phyloP scores from a whole-genome alignment of 2,113 vertebrate genomes.

The Nannobrachium achirus region DNA sequence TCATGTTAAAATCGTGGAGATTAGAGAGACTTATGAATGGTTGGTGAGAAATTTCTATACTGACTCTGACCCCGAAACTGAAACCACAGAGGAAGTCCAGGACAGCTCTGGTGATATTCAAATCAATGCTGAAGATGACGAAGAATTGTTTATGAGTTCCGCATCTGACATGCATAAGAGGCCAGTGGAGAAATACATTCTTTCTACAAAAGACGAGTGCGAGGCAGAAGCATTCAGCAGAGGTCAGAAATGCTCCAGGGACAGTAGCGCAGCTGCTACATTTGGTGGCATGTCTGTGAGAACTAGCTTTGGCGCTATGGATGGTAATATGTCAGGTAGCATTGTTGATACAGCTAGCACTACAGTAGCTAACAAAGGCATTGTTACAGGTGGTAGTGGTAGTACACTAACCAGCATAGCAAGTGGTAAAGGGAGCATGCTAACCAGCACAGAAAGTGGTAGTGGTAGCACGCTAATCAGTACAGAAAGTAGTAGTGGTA shows the following conservation, averaged over 20 bases:
- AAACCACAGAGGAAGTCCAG: neutral
- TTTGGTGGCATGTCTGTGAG: neutral
- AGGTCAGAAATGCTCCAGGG: neutral
- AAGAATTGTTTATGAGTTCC: slow-evolving; percentile 7
- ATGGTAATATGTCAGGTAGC: neutral
- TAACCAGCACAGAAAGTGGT: too few relatives aligned
- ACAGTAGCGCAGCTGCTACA: neutral
- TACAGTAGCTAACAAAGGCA: too few relatives aligned
- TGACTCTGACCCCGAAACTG: neutral
- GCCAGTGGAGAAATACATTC: slow-evolving; percentile 28
- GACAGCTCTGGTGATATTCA: neutral
- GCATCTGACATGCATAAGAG: slow-evolving; percentile 5
- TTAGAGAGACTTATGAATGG: neutral
- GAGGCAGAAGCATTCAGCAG: neutral
- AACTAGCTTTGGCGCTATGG: neutral
- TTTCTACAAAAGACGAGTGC: slow-evolving; percentile 19
- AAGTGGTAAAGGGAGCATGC: too few relatives aligned
- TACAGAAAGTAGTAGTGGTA: too few relatives aligned
- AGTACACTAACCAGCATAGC: too few relatives aligned
- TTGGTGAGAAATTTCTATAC: too few relatives aligned
- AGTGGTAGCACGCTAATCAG: too few relatives aligned
- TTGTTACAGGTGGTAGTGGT: too few relatives aligned
- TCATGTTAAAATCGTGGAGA: neutral
- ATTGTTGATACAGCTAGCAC: neutral
- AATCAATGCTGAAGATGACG: neutral